Base-by-base conservation (phyloP, 2,888 invertebrate species). In the Spodoptera littoralis region DNA sequence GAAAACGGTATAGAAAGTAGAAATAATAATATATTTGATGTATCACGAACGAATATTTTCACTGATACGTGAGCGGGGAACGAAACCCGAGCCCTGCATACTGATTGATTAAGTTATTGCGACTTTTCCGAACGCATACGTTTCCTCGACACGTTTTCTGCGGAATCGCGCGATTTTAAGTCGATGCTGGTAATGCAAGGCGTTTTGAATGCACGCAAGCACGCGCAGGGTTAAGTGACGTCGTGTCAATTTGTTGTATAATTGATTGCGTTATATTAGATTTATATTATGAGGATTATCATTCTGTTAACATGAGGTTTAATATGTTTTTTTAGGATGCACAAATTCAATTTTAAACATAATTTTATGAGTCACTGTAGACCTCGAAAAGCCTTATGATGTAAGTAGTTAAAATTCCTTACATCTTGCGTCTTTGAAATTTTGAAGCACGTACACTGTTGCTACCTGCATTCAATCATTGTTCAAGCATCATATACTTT, bases 1-100 rank as follows among this genome's bases (percentile, higher is more conserved):
- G 70, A 89, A 92, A 91, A 87, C 77, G 90, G 90, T 72, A 80
- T 89, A 91, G 93, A 93, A 94, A 94, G 93, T 88, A 78, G 67
- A 75, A 79, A 84, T 87, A 88, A 88, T 90, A 91, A 84, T 83
- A 87, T 83, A 88, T 88, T 89, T 88, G 87, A 88, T 80, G 81
- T 84, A 81, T 83, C 86, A 87, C 85, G 84, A 85, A 84, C 84
- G 86, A 85, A 88, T 87, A 91, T 92, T 91, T 90, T 90, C 86
- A 87, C 86, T 70, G 79, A 81, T 80, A 91, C 92, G 91, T 92
- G 90, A 88, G 84, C 88, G 82, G 91, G 8, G 89, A 86, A 84
- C 81, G 84, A 79, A 88, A 88, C 83, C 85, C 70, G 50, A 84
- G 85, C 75, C 84, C 64, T 86, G 92, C 88, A 93, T 92, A 92